phyloP scores from a whole-genome alignment of 2,797 vertebrate species.

The Knipowitschia caucasica region DNA sequence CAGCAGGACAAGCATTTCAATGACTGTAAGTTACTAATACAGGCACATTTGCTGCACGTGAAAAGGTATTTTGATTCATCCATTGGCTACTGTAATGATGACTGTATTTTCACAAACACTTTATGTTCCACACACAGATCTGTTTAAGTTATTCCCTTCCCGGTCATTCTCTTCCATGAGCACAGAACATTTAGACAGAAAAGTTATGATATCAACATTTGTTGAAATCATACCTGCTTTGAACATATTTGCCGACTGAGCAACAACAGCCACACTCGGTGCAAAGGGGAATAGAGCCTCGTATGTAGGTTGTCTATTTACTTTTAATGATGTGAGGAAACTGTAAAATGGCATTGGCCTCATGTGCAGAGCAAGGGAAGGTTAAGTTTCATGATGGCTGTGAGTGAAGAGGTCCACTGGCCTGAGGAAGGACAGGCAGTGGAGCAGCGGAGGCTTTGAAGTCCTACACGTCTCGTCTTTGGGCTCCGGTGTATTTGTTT shows the following conservation, averaged over 20 bases:
- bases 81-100: too few relatives aligned
- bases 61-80: too few relatives aligned
- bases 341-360: constrained; percentile 47
- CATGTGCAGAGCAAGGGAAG: constrained; percentile 43
- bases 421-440: constrained; percentile 55
- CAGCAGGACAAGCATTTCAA: background rate
- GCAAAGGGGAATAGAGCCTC: constrained; percentile 27
- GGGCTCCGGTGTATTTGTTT: constrained; percentile 68
- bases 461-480: constrained; percentile 55
- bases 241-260: background rate
- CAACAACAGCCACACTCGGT: background rate
- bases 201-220: background rate
- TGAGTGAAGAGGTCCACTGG: constrained; percentile 56
- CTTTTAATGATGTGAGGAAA: constrained; percentile 63
- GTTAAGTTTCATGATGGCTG: constrained; percentile 63
- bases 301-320: constrained; percentile 38
- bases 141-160: too few relatives aligned
- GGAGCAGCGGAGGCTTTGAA: constrained; percentile 62
- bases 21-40: background rate
- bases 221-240: background rate
- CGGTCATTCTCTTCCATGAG: too few relatives aligned
- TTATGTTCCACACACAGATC: too few relatives aligned
- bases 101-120: too few relatives aligned
- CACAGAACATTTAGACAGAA: too few relatives aligned
- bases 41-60: too few relatives aligned